Percentiles rank a stretch among this genome's conserved stretches.
Evolutionary conservation across 1,140 invertebrate genomes (phyloP).

Genomic region (Littorina saxatilis): DNA sequence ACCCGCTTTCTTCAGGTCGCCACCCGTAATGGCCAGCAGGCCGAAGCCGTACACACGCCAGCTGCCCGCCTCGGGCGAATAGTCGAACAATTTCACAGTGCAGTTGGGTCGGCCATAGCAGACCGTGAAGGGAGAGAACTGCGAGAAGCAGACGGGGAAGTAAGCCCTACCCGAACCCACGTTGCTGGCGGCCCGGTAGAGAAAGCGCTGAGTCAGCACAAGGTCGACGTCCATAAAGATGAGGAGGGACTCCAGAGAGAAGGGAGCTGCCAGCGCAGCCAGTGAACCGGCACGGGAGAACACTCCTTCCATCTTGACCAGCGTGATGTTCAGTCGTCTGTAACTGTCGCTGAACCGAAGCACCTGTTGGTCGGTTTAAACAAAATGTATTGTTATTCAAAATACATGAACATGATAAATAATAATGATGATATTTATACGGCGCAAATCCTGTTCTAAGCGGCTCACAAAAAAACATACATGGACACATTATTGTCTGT

Average conservation of each 20-base stretch:
- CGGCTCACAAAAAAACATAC: too few relatives aligned
- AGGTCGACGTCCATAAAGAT: constrained; percentile 31
- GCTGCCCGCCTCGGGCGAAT: constrained; percentile 85
- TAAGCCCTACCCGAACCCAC: constrained; percentile 80
- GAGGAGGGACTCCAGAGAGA: neutral
- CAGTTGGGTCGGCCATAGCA: constrained; percentile 74
- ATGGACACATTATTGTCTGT: too few relatives aligned
- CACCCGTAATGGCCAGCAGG: constrained; percentile 91
- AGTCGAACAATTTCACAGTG: constrained; percentile 27
- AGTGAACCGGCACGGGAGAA: constrained; percentile 14
- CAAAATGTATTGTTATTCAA: too few relatives aligned
- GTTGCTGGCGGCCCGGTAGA: neutral
- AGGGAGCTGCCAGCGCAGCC: neutral
- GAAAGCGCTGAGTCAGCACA: constrained; percentile 5
- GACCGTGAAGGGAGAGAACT: constrained; percentile 82
- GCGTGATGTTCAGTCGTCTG: neutral
- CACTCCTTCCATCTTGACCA: neutral
- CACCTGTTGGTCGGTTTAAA: neutral
- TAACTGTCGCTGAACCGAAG: neutral
- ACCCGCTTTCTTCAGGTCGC: constrained; percentile 85
- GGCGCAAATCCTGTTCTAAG: too few relatives aligned
- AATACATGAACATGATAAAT: too few relatives aligned
- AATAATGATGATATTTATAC: too few relatives aligned
- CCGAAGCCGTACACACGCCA: constrained; percentile 97
- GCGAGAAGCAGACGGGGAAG: constrained; percentile 96